Conservation (phyloP, 2,888 invertebrate species). For the Dolichomitus sp. region DNA sequence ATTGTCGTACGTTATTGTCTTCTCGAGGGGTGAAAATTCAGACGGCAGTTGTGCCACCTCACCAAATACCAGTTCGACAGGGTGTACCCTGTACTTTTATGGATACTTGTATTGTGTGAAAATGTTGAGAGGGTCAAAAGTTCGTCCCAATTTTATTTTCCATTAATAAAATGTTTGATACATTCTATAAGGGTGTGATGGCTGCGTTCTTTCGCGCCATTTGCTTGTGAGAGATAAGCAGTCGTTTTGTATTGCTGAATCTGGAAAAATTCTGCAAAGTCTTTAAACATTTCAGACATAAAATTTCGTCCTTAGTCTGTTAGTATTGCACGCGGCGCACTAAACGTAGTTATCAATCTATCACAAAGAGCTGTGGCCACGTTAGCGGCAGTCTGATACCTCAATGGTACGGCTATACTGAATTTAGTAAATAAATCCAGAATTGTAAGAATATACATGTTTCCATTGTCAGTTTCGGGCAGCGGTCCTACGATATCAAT, state of each 20-base stretch:
- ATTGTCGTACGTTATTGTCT: no score
- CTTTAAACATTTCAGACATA: slow-evolving; percentile 38
- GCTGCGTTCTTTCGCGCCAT: neutral
- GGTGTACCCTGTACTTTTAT: no score
- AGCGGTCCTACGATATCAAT: slow-evolving; percentile 65
- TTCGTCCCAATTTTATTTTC: no score
- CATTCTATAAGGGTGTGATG: neutral
- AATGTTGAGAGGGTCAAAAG: no score
- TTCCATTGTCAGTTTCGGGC: slow-evolving; percentile 47
- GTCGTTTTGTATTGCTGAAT: neutral
- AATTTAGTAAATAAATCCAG: slow-evolving; percentile 41
- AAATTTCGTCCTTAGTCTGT: slow-evolving; percentile 64
- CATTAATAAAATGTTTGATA: neutral
- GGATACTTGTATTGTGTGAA: no score
- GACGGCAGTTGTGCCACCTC: no score
- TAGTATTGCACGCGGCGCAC: slow-evolving; percentile 50
- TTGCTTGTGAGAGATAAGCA: neutral
- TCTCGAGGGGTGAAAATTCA: no score
- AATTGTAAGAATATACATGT: slow-evolving; percentile 46
- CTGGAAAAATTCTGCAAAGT: slow-evolving; percentile 14
- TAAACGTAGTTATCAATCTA: slow-evolving; percentile 38
- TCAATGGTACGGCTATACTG: slow-evolving; percentile 24
- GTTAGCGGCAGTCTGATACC: slow-evolving; percentile 35
- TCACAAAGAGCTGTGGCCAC: slow-evolving; percentile 32
- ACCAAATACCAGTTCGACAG: no score